phyloP scores from a whole-genome alignment of 1,140 invertebrate species.

The Chelonus insularis region DNA sequence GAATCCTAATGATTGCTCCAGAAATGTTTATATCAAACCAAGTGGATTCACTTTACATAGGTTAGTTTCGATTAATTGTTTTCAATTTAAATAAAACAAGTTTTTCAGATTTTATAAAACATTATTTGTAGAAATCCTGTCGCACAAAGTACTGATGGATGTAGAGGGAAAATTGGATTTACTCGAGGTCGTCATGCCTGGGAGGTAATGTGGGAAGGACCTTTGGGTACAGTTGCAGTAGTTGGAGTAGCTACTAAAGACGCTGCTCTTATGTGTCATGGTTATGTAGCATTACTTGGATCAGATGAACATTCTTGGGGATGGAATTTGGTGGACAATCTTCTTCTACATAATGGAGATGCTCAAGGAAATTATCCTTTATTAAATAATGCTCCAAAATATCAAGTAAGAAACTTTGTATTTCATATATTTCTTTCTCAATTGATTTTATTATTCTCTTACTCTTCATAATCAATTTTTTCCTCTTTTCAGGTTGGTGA shows the following conservation, averaged over 20 bases:
- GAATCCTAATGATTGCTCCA: slow-evolving; percentile 96
- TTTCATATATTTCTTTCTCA: too few relatives aligned
- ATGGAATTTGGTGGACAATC: slow-evolving; percentile 98
- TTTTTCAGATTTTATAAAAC: background rate
- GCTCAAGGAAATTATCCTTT: slow-evolving; percentile 93
- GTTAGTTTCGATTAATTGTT: slow-evolving; percentile 36
- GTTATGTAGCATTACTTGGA: slow-evolving; percentile 92
- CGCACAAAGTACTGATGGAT: slow-evolving; percentile 97
- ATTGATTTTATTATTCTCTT: too few relatives aligned
- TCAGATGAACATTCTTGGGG: slow-evolving; percentile 98
- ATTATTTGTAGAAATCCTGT: slow-evolving; percentile 78
- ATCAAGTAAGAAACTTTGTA: too few relatives aligned
- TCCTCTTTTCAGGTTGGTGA: slow-evolving; percentile 80
- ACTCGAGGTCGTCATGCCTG: slow-evolving; percentile 92
- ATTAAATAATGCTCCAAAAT: slow-evolving; percentile 96
- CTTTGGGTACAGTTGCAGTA: slow-evolving; percentile 92
- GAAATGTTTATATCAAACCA: slow-evolving; percentile 95
- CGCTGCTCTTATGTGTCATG: slow-evolving; percentile 85
- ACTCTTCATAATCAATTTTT: too few relatives aligned
- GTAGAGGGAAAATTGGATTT: slow-evolving; percentile 93
- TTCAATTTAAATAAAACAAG: too few relatives aligned
- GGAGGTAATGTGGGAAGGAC: slow-evolving; percentile 99
- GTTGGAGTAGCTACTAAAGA: slow-evolving; percentile 95
- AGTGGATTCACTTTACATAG: slow-evolving; percentile 97
- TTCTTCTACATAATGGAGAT: slow-evolving; percentile 95